Evolutionary conservation across 2,797 vertebrate genomes (phyloP).

Genomic region (Falco peregrinus): DNA sequence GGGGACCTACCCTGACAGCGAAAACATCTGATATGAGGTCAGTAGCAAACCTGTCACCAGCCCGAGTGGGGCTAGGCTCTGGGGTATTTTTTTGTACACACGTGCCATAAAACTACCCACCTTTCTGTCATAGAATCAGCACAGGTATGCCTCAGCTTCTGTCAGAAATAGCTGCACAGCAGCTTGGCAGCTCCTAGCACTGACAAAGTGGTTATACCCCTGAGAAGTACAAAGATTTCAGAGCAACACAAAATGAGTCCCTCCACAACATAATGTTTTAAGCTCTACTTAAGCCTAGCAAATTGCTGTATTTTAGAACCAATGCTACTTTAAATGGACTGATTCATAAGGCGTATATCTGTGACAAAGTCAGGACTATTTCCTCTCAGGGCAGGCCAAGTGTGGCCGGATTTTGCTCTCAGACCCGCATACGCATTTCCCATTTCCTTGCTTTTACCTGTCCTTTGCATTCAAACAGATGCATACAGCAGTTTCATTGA

Average conservation of each 20-base stretch:
- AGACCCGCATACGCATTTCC: background rate
- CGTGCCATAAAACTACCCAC: background rate
- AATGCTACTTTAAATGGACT: background rate
- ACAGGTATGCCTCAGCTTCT: background rate
- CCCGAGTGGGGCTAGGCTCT: background rate
- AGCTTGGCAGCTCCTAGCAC: background rate
- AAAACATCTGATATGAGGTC: background rate
- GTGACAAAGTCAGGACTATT: background rate
- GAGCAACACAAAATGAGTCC: background rate
- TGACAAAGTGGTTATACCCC: background rate
- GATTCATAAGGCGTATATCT: background rate
- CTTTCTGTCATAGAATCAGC: background rate
- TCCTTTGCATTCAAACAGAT: background rate
- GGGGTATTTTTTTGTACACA: background rate
- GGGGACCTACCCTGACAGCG: background rate
- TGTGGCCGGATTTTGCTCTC: background rate
- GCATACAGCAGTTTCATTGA: background rate
- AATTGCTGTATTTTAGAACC: background rate
- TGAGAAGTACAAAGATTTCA: background rate
- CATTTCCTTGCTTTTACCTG: background rate
- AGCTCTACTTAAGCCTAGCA: background rate
- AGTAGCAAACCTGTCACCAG: background rate
- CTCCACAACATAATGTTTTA: background rate
- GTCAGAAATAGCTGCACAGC: background rate
- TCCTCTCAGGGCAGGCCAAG: background rate